Evolutionary conservation across 1,140 invertebrate genomes (phyloP), one percentile per base, ranked within the genome.

Genomic region (Trypoxylus dichotomus): DNA sequence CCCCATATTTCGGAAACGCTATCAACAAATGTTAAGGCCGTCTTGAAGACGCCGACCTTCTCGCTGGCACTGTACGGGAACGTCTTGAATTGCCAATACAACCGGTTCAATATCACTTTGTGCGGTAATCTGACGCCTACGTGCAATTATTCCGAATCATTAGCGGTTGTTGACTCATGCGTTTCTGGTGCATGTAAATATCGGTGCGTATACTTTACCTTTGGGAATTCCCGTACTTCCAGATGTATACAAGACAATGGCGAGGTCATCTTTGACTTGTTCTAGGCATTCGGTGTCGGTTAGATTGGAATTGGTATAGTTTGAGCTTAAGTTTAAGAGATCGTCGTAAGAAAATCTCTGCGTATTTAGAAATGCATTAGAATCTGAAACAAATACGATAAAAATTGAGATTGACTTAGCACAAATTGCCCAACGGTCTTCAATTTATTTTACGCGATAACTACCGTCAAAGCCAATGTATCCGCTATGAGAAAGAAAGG

Each of bases 221-320:
- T 98, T 98, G 2, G 96, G 96, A 54, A 94, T 88, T 60, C 96
- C 97, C 10, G 96, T 97, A 84, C 96, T 97, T 43, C 97, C 96
- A 68, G 96, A 97, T 68, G 96, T 98, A 83, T 97, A 98, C 3
- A 97, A 88, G 47, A 97, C 92, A 15, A 96, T 93, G 8, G 92
- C 94, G 7, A 92, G 87, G 81, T 91, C 86, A 77, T 89, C 87
- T 3, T 82, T 79, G 43, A 82, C 60, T 74, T 84, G 84, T 83
- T 86, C 79, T 54, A 86, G 78, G 6, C 29, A 60, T 74, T 85
- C 82, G 3, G 76, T 75, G 58, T 82, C 77, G 1, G 75, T 71
- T 11, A 85, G 37, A 27, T 75, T 42, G 47, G 58, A 32, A 3
- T 81, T 76, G 15, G 76, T 41, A 76, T 83, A 77, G n/a, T 80